A percentile compares a stretch with the other conserved stretches of the same genome.
Evolutionary conservation across 2,797 vertebrate species (phyloP).

Genomic region (Helarctos malayanus): DNA sequence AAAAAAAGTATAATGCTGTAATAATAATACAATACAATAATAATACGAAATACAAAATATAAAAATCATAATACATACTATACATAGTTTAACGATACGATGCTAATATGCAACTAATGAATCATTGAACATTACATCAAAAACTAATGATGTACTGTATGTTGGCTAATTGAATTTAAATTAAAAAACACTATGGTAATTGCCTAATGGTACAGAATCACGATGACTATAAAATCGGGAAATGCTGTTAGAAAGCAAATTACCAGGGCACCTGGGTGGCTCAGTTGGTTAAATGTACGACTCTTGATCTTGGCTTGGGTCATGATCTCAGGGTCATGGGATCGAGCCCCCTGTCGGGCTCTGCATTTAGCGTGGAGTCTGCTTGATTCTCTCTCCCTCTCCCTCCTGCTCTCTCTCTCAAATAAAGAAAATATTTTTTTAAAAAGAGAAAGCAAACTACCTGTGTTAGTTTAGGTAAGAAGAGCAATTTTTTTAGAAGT

Average conservation of each 20-base stretch:
- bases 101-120: not conserved
- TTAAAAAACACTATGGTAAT: not conserved
- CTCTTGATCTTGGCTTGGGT: not conserved
- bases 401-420: not conserved
- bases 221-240: not conserved
- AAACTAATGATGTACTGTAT: too few species aligned
- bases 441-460: conserved; percentile 35
- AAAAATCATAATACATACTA: not conserved
- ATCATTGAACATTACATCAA: too few species aligned
- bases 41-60: not conserved
- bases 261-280: not conserved
- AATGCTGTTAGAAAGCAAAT: not conserved
- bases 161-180: not conserved
- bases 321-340: not conserved
- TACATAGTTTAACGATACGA: not conserved
- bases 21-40: not conserved
- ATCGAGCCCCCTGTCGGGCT: not conserved
- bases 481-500: conserved; percentile 25
- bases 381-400: not conserved
- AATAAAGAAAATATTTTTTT: not conserved
- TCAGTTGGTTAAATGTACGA: not conserved
- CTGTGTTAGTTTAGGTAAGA: not conserved
- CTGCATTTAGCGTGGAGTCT: not conserved
- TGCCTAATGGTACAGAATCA: not conserved
- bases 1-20: not conserved